These are phyloP conservation scores for Alloscopus bannaensis DNA, from an alignment of 2,888 invertebrate genomes.

Conservation along the genomic window DNA sequence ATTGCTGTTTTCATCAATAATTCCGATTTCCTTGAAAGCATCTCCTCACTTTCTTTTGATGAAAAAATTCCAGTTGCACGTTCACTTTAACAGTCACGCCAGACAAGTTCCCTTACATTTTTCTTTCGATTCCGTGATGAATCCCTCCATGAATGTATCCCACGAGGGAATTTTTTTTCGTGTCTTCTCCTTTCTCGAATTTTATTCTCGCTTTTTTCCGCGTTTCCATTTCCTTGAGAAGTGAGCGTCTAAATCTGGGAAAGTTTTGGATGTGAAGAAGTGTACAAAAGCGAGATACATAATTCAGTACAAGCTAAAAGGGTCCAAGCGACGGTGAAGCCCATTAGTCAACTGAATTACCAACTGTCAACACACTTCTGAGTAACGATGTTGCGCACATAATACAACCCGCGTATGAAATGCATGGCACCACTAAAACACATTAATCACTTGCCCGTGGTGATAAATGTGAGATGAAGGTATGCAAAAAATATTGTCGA, in stretches of 20 bases:
- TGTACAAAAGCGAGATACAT: conserved; percentile 25
- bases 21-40: conserved; percentile 50
- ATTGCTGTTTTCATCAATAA: conserved; percentile 64
- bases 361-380: conserved; percentile 62
- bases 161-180: conserved; percentile 36
- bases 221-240: no score
- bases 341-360: conserved; percentile 65
- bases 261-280: conserved; percentile 12
- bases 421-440: conserved; percentile 44
- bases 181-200: conserved; percentile 9
- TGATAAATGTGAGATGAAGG: conserved; percentile 57
- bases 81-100: conserved; percentile 52
- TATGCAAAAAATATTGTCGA: conserved; percentile 37
- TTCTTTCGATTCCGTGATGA: no score
- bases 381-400: conserved; percentile 10
- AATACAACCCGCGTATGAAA: not conserved
- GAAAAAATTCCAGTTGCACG: conserved; percentile 36
- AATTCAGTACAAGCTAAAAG: conserved; percentile 36
- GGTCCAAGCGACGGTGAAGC: conserved; percentile 59
- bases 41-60: conserved; percentile 26
- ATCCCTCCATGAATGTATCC: no score
- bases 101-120: conserved; percentile 13
- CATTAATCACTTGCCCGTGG: conserved; percentile 62
- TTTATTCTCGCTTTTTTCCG: conserved; percentile 2
- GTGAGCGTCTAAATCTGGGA: not conserved